Evolutionary conservation across 1,140 invertebrate species (phyloP), one percentile per base, ranked within the genome.

Genomic region (Formica selysi): DNA sequence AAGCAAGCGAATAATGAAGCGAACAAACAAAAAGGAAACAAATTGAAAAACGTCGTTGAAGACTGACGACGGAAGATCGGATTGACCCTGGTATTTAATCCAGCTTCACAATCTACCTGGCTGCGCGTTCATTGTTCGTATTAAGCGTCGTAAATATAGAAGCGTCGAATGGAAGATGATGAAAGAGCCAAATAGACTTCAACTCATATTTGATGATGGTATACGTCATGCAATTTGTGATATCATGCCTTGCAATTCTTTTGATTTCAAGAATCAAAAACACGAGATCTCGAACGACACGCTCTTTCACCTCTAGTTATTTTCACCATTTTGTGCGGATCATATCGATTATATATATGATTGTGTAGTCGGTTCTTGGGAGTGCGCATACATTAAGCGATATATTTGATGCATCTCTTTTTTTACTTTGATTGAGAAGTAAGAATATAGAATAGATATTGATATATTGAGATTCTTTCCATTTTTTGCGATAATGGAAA

Each of bases 41-140:
- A 85, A 87, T 87, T 84, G 79, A 48, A 87, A 74, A 62, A 13
- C 13, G 13, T 54, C 36, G 13, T 65, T 57, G 44, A 51, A 16
- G 11, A 10, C 64, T 68, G 70, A 89, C 65, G 11, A 64, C 41
- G 22, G n/a, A 59, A 11, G 5, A 26, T 70, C 61, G 11, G 22
- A 10, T 16, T 22, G n/a, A 22, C 8, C 10, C 54, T 16, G 41
- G 11, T 57, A 79, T 89, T 86, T 89, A 89, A 89, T 86, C 54
- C 8, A 44, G n/a, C 36, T 32, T 26, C 11, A 19, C 4, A 44
- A 4, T 22, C 26, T 48, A 48, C 4, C 41, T 44, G 10, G 41
- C 11, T 48, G 44, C 26, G 38, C 16, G 16, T 41, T 44, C 26
- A 81, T 81, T 80, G 44, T 79, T 41, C 16, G 51, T 4, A 22